Evolutionary conservation across 2,113 vertebrate species (phyloP).

Genomic region (Periophthalmodon schlosseri): DNA sequence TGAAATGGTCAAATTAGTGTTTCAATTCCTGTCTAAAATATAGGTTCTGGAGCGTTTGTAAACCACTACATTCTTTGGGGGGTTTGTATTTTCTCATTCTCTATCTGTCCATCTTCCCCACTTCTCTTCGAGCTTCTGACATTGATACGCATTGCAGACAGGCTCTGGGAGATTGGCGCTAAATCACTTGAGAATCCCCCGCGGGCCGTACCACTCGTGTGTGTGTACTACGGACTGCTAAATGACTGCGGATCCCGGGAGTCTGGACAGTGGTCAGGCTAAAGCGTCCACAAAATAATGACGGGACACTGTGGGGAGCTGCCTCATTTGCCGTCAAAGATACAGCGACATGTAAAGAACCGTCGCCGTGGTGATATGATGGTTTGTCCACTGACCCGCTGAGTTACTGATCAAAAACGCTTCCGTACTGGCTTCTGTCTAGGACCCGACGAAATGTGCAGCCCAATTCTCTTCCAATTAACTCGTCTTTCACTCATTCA

Average conservation of each 20-base stretch:
- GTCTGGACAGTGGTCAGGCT: slow-evolving; percentile 36
- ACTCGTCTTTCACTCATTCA: slow-evolving; percentile 11
- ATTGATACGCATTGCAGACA: slow-evolving; percentile 34
- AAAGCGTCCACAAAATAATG: slow-evolving; percentile 58
- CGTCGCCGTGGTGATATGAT: slow-evolving; percentile 31
- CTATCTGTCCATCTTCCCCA: slow-evolving; percentile 7
- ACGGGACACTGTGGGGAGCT: slow-evolving; percentile 39
- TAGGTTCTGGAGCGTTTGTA: background rate
- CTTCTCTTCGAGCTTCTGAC: slow-evolving; percentile 14
- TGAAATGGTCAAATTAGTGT: background rate
- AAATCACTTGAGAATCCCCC: slow-evolving; percentile 54
- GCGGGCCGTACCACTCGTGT: slow-evolving; percentile 12
- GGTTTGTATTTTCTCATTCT: slow-evolving; percentile 1
- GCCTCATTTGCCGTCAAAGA: slow-evolving; percentile 56
- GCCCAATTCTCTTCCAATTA: slow-evolving; percentile 19
- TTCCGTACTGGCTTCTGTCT: slow-evolving; percentile 41
- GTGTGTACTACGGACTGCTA: slow-evolving; percentile 29
- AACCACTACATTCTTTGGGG: background rate
- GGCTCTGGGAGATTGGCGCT: slow-evolving; percentile 26
- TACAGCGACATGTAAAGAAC: slow-evolving; percentile 18
- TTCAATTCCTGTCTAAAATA: background rate
- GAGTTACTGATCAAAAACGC: slow-evolving; percentile 64
- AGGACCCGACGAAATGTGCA: slow-evolving; percentile 36
- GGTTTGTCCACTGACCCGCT: slow-evolving; percentile 50
- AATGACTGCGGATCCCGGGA: slow-evolving; percentile 49